These are phyloP conservation scores for Mamestra configurata DNA, from an alignment of 1,140 invertebrate species.

Conservation along the genomic window DNA sequence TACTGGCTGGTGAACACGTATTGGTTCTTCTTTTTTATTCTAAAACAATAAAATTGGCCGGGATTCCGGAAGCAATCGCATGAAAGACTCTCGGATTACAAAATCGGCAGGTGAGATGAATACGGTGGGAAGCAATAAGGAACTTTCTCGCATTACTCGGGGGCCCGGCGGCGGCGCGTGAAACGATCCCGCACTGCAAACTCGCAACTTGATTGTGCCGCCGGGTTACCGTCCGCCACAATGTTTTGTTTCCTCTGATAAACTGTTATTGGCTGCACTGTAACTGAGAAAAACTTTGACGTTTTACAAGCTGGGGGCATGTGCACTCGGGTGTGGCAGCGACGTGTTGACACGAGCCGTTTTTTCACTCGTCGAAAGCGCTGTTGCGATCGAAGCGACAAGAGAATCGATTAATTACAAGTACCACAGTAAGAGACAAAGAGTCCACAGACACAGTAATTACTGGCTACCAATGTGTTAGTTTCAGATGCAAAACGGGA, in stretches of 20 bases:
- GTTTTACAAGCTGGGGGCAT: conserved; percentile 18
- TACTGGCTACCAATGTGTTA: background rate
- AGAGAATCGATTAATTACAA: background rate
- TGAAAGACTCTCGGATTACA: conserved; percentile 50
- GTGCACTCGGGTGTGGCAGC: background rate
- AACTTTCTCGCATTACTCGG: conserved; percentile 54
- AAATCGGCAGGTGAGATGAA: conserved; percentile 61
- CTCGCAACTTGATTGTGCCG: conserved; percentile 54
- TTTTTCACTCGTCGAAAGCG: background rate
- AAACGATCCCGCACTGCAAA: conserved; percentile 48
- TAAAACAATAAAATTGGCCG: conserved; percentile 39
- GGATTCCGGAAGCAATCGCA: conserved; percentile 50
- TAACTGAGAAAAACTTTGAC: conserved; percentile 49
- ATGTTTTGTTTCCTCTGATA: conserved; percentile 55
- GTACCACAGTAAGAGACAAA: background rate
- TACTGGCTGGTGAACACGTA: background rate
- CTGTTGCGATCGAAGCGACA: background rate
- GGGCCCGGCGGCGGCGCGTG: conserved; percentile 47
- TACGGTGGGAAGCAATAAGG: conserved; percentile 60
- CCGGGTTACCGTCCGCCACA: conserved; percentile 31
- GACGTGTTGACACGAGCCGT: background rate
- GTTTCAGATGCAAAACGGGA: background rate
- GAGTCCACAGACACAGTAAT: background rate
- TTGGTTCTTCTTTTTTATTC: conserved; percentile 11
- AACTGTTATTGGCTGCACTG: conserved; percentile 57